Percentiles rank a stretch among this genome's conserved stretches.
Conservation (phyloP, 2,113 vertebrate species). For the Craseonycteris thonglongyai region DNA sequence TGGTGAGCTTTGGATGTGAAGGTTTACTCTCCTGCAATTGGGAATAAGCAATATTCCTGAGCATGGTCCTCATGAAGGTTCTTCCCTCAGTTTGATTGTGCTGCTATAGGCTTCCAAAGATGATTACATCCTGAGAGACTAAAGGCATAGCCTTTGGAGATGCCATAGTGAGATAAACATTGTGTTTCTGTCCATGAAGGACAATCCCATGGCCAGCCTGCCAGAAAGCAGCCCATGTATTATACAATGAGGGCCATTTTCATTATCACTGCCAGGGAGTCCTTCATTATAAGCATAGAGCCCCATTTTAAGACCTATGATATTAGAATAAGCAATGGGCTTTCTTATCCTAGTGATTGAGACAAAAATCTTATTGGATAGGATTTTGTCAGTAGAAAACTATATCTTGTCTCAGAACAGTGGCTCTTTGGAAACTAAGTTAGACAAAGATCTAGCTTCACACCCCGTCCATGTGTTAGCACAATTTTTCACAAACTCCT, state of each 20-base stretch:
- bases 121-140: not conserved
- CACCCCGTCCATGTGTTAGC: not conserved
- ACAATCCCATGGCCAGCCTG: not conserved
- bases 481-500: not conserved
- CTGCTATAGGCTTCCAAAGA: not conserved
- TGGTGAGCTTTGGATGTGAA: rapidly evolving
- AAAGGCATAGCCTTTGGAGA: not conserved
- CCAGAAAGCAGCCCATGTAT: too few relatives aligned
- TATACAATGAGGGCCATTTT: not conserved
- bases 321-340: not conserved
- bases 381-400: not conserved
- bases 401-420: not conserved
- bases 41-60: not conserved
- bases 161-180: too few relatives aligned
- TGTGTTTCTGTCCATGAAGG: not conserved
- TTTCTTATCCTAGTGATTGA: not conserved
- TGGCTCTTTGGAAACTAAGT: not conserved
- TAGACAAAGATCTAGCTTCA: not conserved
- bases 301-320: not conserved
- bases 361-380: not conserved
- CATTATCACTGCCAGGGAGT: too few relatives aligned
- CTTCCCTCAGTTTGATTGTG: not conserved
- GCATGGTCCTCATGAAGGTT: not conserved
- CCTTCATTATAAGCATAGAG: not conserved
- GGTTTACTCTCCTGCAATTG: not conserved